These are phyloP conservation scores for Noturus placidus DNA, from an alignment of 2,113 vertebrate genomes.

Conservation along the genomic window DNA sequence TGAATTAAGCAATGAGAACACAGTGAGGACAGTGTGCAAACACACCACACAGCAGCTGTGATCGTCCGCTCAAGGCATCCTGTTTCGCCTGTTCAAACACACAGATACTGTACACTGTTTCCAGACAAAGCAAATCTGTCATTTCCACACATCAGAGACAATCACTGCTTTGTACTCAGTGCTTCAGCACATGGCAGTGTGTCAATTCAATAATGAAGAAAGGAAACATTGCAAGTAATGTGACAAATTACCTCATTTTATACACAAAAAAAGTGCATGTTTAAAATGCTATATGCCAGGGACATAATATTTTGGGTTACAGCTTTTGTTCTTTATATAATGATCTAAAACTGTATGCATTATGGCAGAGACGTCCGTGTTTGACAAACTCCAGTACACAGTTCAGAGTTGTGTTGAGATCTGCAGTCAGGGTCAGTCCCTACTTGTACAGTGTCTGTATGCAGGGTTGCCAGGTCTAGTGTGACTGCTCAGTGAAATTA, in stretches of 20 bases:
- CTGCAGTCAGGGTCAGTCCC: background rate
- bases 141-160: background rate
- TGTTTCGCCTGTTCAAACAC: conserved; percentile 19
- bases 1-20: conserved; percentile 14
- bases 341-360: background rate
- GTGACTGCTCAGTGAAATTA: background rate
- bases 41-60: conserved; percentile 21
- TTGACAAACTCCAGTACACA: background rate
- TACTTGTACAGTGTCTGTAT: background rate
- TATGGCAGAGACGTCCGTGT: background rate
- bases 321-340: background rate
- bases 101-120: conserved; percentile 3
- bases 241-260: background rate
- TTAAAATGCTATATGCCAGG: background rate
- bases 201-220: background rate
- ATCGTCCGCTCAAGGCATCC: background rate
- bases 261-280: background rate
- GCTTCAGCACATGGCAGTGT: background rate
- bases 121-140: conserved; percentile 48
- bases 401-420: background rate
- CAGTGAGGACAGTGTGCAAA: conserved; percentile 36
- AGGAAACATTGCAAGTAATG: background rate
- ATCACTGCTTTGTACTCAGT: background rate
- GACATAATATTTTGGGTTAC: background rate
- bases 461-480: background rate